These are phyloP conservation scores for Neotragus moschatus DNA, from an alignment of 2,113 vertebrate genomes.

Conservation along the genomic window DNA sequence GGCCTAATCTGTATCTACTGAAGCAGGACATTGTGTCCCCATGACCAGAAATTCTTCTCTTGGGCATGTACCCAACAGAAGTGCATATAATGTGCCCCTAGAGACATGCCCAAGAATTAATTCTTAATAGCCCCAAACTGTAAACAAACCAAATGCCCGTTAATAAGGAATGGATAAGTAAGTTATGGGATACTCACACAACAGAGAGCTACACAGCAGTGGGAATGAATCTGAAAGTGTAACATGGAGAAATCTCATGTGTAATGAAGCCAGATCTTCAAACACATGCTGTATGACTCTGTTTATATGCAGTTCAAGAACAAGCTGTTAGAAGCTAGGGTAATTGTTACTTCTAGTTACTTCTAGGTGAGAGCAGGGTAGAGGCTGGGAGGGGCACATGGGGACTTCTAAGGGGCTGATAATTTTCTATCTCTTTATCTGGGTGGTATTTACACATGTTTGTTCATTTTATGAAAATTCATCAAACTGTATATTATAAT, in stretches of 20 bases:
- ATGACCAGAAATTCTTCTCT: not conserved
- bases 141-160: not conserved
- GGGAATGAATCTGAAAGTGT: too few species aligned
- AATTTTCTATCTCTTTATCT: not conserved
- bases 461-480: not conserved
- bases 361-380: rapidly evolving
- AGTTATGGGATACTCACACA: not conserved
- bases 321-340: not conserved
- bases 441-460: not conserved
- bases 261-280: not conserved
- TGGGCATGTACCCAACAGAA: not conserved
- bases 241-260: too few species aligned
- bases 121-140: not conserved
- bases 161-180: not conserved
- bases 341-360: not conserved
- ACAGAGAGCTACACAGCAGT: not conserved
- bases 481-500: not conserved
- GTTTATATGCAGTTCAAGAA: not conserved
- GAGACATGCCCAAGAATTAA: not conserved
- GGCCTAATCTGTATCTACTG: too few species aligned
- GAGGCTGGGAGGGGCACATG: too few species aligned
- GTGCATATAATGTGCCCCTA: too few species aligned
- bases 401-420: not conserved
- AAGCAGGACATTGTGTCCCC: not conserved
- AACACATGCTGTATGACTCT: not conserved